Evolutionary conservation across 2,797 vertebrate species (phyloP).

Genomic region (Lophius americanus): DNA sequence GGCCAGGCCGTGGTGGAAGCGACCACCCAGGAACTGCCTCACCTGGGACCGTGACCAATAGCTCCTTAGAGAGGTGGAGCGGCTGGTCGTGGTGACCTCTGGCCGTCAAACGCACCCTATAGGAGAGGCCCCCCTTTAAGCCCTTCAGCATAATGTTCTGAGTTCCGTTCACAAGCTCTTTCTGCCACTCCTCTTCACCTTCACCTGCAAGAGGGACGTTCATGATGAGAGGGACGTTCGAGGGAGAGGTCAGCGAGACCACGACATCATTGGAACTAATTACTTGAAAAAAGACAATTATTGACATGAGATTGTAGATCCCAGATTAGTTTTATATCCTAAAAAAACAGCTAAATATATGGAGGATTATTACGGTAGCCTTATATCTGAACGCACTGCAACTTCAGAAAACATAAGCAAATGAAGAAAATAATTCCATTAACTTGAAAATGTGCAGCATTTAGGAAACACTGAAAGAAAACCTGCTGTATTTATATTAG

Average conservation of each 20-base stretch:
- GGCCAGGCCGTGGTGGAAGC: slow-evolving; percentile 40
- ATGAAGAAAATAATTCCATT: not conserved
- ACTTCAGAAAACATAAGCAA: slow-evolving; percentile 15
- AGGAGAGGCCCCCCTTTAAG: slow-evolving; percentile 92
- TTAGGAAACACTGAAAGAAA: not conserved
- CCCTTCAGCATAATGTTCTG: slow-evolving; percentile 91
- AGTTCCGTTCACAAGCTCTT: slow-evolving; percentile 93
- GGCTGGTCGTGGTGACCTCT: slow-evolving; percentile 86
- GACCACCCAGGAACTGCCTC: slow-evolving; percentile 78
- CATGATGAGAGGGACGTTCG: slow-evolving; percentile 84
- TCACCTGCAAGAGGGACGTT: slow-evolving; percentile 89
- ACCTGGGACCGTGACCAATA: slow-evolving; percentile 94
- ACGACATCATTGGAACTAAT: slow-evolving; percentile 44
- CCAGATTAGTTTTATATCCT: slow-evolving; percentile 12
- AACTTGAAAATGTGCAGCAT: not conserved
- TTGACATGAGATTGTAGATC: slow-evolving; percentile 25
- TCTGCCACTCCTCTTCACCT: slow-evolving; percentile 93
- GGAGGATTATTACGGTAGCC: slow-evolving; percentile 39
- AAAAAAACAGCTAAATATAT: slow-evolving; percentile 10
- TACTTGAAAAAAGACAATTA: slow-evolving; percentile 28
- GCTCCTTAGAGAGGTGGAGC: slow-evolving; percentile 88
- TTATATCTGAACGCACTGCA: slow-evolving; percentile 20
- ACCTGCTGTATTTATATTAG: too few relatives aligned
- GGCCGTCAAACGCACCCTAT: slow-evolving; percentile 94
- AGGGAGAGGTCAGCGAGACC: slow-evolving; percentile 47